Evolutionary conservation across 2,797 vertebrate species (phyloP).

Genomic region (Urophycis tenuis): DNA sequence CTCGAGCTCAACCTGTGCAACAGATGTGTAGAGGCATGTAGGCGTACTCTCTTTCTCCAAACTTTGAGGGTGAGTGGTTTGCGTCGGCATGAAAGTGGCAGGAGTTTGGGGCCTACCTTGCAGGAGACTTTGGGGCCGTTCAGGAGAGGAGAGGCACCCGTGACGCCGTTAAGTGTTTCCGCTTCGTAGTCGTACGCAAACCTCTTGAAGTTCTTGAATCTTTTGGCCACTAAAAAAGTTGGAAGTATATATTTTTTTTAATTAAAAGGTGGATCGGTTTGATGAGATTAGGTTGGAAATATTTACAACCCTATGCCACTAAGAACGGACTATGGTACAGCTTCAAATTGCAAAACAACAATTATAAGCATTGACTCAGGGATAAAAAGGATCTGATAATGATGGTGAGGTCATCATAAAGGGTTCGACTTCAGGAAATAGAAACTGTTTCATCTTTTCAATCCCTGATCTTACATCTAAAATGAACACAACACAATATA

Average conservation of each 20-base stretch:
- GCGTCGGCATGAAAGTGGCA: neutral
- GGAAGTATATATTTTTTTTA: neutral
- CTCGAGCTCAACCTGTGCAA: constrained; percentile 82
- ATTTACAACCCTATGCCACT: neutral
- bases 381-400: constrained; percentile 8
- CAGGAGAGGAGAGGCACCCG: constrained; percentile 68
- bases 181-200: constrained; percentile 84
- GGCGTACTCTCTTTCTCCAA: neutral
- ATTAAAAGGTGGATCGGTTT: constrained; percentile 18
- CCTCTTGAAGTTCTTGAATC: constrained; percentile 80
- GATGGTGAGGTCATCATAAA: constrained; percentile 16
- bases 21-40: constrained; percentile 8
- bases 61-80: neutral
- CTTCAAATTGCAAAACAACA: constrained; percentile 13
- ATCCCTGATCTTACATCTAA: neutral
- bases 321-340: constrained; percentile 17
- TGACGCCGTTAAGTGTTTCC: constrained; percentile 75
- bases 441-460: neutral
- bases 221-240: constrained; percentile 73
- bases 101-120: constrained; percentile 63
- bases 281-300: neutral
- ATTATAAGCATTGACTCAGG: constrained; percentile 21
- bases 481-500: neutral
- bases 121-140: constrained; percentile 81
- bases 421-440: constrained; percentile 5